Evolutionary conservation across 1,140 invertebrate genomes (phyloP).

Genomic region (Heliconius melpomene): DNA sequence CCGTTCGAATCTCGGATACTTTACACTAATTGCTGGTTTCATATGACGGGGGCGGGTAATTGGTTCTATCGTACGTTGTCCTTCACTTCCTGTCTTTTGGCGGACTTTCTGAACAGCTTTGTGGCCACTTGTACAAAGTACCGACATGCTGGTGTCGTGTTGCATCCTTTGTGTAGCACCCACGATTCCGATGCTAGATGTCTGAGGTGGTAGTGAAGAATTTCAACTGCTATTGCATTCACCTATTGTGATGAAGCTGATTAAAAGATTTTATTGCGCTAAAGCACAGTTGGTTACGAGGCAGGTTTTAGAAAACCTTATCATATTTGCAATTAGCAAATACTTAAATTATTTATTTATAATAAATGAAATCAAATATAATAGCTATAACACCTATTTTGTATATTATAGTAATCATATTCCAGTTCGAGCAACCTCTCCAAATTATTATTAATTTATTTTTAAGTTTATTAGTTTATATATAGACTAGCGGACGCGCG

Average conservation of each 20-base stretch:
- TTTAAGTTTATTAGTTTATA: too few relatives aligned
- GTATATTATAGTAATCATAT: too few relatives aligned
- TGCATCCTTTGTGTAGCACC: constrained; percentile 67
- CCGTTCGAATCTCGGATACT: constrained; percentile 62
- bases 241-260: constrained; percentile 2
- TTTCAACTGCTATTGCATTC: neutral
- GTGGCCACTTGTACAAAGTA: constrained; percentile 59
- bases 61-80: constrained; percentile 72
- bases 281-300: too few relatives aligned
- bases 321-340: too few relatives aligned
- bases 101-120: constrained; percentile 55
- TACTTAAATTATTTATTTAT: too few relatives aligned
- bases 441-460: too few relatives aligned
- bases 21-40: constrained; percentile 78
- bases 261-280: too few relatives aligned
- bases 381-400: too few relatives aligned
- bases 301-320: too few relatives aligned
- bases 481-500: too few relatives aligned
- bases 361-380: too few relatives aligned
- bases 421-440: too few relatives aligned
- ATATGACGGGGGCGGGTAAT: constrained; percentile 73
- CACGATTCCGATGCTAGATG: constrained; percentile 39
- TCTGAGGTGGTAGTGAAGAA: neutral
- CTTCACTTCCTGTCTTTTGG: constrained; percentile 76
- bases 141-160: constrained; percentile 66